Base-by-base conservation (phyloP, 2,113 vertebrate species). In the Fulmarus glacialis region DNA sequence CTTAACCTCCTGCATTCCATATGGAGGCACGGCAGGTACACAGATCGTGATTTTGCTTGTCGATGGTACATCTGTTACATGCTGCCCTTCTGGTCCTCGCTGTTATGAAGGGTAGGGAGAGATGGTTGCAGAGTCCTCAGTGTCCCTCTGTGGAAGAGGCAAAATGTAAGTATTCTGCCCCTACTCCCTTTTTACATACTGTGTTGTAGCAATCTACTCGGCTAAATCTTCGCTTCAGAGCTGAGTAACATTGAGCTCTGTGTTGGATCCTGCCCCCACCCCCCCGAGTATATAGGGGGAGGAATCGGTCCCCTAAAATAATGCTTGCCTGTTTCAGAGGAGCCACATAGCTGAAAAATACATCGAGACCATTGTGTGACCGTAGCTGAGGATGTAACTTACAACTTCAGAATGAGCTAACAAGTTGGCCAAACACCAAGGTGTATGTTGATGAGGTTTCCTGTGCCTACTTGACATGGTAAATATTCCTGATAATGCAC, bases 21-120 rank as follows among this genome's bases (percentile, higher is more conserved):
- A 2, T 2, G 45, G 26, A 63, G 47, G 9, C 16, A 5, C 4
- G 11, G 34, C 12, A 9, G n/a, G 30, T 13, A 11, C 27, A 3
- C 4, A 27, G 79, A 6, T 20, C 8, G 2, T 30, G 11, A 6
- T 52, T 56, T 56, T 3, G 0, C 2, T 11, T 68, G 26, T 20
- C 13, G 42, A 26, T n/a, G 21, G 15, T 42, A 6, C 3, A 5
- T 48, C 8, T 34, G 16, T 29, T n/a, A 36, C 2, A 12, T 23
- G 40, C 45, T 73, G 52, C 24, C 43, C 26, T 63, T 66, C 43
- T 29, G 34, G 38, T 36, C 36, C 24, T 59, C 16, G 4, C 26
- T 85, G 52, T 50, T 59, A n/a, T 0, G 1, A 45, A 73, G n/a
- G 6, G 15, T 12, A 20, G 11, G 13, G 34, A 67, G 36, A n/a